Conservation (phyloP, 2,113 vertebrate genomes). For the Tympanuchus pallidicinctus region DNA sequence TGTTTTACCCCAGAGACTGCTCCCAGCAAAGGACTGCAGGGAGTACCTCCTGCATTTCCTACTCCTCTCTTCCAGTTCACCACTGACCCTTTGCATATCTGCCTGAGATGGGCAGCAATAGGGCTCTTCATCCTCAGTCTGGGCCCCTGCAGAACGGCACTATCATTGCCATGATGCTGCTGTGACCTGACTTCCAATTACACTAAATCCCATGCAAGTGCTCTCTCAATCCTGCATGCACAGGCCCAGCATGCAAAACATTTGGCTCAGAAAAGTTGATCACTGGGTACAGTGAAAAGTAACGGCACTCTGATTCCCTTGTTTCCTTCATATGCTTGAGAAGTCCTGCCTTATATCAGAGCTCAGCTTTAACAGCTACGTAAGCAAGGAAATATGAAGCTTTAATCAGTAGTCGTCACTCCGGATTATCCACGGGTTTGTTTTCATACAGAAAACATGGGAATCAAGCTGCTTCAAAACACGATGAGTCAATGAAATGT, state of each 20-base stretch:
- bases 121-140: not conserved
- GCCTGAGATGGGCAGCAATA: not conserved
- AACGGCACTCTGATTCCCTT: conserved; percentile 1
- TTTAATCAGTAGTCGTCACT: conserved; percentile 28
- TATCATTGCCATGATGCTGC: not conserved
- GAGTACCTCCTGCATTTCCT: not conserved
- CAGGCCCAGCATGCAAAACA: not conserved
- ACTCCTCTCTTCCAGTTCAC: not conserved
- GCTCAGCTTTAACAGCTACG: conserved; percentile 18
- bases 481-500: not conserved
- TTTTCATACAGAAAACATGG: conserved; percentile 48
- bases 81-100: not conserved
- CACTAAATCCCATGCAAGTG: not conserved
- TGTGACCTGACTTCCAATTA: conserved; percentile 2
- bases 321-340: conserved; percentile 1
- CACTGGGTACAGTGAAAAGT: not conserved
- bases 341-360: not conserved
- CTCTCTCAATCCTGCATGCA: not conserved
- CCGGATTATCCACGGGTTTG: conserved; percentile 25
- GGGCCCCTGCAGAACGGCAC: not conserved
- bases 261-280: not conserved
- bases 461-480: conserved; percentile 50
- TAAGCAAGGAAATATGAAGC: conserved; percentile 21
- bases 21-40: not conserved
- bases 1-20: not conserved